phyloP scores from a whole-genome alignment of 2,797 vertebrate genomes.

The Danionella dracula region DNA sequence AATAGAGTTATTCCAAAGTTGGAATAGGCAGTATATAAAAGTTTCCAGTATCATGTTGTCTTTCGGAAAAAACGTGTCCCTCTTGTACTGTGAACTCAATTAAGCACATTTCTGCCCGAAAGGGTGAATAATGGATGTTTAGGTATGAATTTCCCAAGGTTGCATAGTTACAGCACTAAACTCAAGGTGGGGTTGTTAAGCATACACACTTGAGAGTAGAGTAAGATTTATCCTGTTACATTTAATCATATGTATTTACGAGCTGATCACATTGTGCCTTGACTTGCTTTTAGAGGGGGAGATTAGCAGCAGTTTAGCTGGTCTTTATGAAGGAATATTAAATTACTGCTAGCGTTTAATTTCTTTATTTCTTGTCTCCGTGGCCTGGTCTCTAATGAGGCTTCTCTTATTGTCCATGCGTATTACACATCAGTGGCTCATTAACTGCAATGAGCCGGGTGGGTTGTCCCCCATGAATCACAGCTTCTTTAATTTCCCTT shows the following conservation, averaged over 20 bases:
- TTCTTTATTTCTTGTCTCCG: constrained; percentile 74
- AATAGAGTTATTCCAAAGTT: too few relatives aligned
- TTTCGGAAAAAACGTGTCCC: neutral
- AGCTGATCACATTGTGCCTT: constrained; percentile 13
- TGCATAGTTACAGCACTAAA: constrained; percentile 29
- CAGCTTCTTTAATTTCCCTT: constrained; percentile 75
- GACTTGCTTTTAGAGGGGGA: constrained; percentile 40
- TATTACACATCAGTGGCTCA: constrained; percentile 78
- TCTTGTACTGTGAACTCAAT: constrained; percentile 33
- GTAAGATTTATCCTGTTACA: constrained; percentile 28
- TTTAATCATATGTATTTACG: constrained; percentile 14
- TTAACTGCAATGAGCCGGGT: constrained; percentile 72
- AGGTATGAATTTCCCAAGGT: neutral
- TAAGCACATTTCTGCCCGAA: constrained; percentile 20
- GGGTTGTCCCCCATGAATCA: constrained; percentile 69
- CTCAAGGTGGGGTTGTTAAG: constrained; percentile 22
- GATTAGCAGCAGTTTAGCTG: constrained; percentile 55
- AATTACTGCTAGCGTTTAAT: constrained; percentile 69
- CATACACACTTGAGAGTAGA: constrained; percentile 33
- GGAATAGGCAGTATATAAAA: neutral
- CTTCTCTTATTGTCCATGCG: constrained; percentile 73
- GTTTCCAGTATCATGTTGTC: neutral
- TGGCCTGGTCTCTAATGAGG: constrained; percentile 73
- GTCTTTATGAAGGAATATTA: constrained; percentile 73
- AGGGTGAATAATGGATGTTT: neutral